phyloP scores from a whole-genome alignment of 1,140 invertebrate species.

The Macrosteles quadrilineatus region DNA sequence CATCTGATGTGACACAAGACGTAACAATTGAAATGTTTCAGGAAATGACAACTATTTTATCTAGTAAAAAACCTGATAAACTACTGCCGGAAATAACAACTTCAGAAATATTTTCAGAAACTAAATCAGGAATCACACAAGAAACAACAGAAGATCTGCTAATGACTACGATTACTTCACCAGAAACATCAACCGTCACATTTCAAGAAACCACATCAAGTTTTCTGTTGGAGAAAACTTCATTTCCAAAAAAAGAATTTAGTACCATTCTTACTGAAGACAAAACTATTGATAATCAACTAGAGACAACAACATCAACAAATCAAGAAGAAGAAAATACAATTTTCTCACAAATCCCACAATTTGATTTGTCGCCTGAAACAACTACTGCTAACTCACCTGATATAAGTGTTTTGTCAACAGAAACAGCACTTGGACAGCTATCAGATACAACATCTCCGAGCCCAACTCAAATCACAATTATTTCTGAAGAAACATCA shows the following conservation, averaged over 20 bases:
- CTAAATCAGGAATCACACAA: too few species aligned
- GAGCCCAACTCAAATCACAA: background rate
- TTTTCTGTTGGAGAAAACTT: background rate
- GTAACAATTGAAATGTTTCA: slow-evolving; percentile 45
- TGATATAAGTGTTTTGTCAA: too few species aligned
- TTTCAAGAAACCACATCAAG: background rate
- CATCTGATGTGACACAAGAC: slow-evolving; percentile 51
- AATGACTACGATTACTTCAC: too few species aligned
- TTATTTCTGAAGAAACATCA: too few species aligned
- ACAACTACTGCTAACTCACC: too few species aligned
- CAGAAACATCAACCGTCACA: too few species aligned
- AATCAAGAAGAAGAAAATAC: too few species aligned
- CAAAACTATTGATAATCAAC: background rate
- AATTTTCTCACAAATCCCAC: too few species aligned
- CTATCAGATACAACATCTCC: too few species aligned
- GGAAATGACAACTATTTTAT: slow-evolving; percentile 33
- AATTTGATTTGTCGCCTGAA: too few species aligned
- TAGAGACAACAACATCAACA: slow-evolving; percentile 1
- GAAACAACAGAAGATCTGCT: too few species aligned
- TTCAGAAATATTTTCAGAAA: background rate
- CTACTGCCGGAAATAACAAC: slow-evolving; percentile 14
- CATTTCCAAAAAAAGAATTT: background rate
- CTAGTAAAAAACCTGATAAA: background rate
- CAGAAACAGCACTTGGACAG: slow-evolving; percentile 17
- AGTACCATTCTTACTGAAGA: background rate